Conservation (phyloP, 2,797 vertebrate genomes). For the Acanthis flammea region DNA sequence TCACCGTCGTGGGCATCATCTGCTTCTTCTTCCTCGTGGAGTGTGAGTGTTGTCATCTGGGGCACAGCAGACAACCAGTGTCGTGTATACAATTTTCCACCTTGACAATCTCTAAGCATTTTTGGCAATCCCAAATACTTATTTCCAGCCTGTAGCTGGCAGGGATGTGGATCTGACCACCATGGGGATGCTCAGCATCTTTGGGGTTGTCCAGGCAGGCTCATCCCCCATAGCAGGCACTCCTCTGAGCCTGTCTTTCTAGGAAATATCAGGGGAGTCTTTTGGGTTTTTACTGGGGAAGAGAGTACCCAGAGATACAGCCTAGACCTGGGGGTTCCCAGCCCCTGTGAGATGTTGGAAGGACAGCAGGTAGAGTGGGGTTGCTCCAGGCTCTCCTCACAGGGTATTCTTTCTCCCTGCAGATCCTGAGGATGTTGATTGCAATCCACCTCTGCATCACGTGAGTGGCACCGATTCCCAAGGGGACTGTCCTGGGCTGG, state of each 20-base stretch:
- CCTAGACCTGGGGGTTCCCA: background rate
- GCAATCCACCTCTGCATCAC: constrained; percentile 82
- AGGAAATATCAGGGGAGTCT: background rate
- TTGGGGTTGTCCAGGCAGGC: background rate
- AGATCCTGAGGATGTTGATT: constrained; percentile 95
- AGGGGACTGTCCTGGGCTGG: rapidly evolving
- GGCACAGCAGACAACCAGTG: rapidly evolving
- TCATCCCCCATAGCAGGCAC: rapidly evolving
- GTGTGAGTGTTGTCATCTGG: constrained; percentile 76
- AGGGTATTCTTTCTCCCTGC: background rate
- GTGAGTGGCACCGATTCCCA: constrained; percentile 67
- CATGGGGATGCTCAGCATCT: background rate
- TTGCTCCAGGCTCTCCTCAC: background rate
- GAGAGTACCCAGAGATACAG: background rate
- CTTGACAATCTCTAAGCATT: rapidly evolving
- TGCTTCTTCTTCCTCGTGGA: constrained; percentile 97
- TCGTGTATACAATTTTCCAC: rapidly evolving
- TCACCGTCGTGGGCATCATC: constrained; percentile 79
- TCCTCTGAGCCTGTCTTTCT: background rate
- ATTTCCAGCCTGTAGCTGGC: background rate
- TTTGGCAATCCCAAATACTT: background rate
- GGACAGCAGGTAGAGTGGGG: background rate
- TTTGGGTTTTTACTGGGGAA: background rate
- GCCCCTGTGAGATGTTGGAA: background rate
- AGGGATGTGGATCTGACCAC: background rate